Percentiles rank a stretch among this genome's conserved stretches.
Evolutionary conservation across 2,888 invertebrate species (phyloP).

Genomic region (Cephus pulcher): DNA sequence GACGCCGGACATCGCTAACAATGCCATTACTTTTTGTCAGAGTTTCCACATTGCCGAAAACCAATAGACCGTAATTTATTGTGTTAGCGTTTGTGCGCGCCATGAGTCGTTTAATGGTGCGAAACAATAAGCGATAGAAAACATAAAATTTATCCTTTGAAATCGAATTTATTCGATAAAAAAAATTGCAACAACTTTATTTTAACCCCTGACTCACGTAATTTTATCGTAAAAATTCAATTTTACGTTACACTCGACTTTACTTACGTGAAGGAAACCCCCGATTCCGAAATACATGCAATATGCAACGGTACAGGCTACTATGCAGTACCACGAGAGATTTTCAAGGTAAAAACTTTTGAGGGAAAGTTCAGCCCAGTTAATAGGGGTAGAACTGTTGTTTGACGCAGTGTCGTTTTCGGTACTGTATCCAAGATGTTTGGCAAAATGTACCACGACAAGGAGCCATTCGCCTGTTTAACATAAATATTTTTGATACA

Average conservation of each 20-base stretch:
- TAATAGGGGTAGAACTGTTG: conserved; percentile 53
- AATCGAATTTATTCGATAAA: too few relatives aligned
- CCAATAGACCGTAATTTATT: conserved; percentile 31
- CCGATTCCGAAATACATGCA: conserved; percentile 74
- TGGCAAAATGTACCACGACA: conserved; percentile 72
- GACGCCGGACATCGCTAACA: conserved; percentile 1
- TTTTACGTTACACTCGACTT: too few relatives aligned
- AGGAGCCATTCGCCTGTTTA: conserved; percentile 77
- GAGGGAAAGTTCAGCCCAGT: conserved; percentile 64
- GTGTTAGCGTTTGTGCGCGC: conserved; percentile 24
- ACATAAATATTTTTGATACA: conserved; percentile 7
- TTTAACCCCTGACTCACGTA: background rate
- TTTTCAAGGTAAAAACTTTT: conserved; percentile 70
- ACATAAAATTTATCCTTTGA: too few relatives aligned
- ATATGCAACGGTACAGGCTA: conserved; percentile 70
- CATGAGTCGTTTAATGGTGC: conserved; percentile 28
- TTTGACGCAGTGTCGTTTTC: conserved; percentile 51
- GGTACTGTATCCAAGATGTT: conserved; percentile 66
- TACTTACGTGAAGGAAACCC: conserved; percentile 76
- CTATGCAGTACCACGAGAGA: conserved; percentile 68
- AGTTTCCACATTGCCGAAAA: conserved; percentile 16
- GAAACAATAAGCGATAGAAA: conserved; percentile 22
- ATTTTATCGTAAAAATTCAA: background rate
- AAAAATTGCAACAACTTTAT: background rate
- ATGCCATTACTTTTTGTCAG: conserved; percentile 2